These are phyloP conservation scores for Prinia subflava DNA, from an alignment of 2,113 vertebrate species.

Conservation along the genomic window DNA sequence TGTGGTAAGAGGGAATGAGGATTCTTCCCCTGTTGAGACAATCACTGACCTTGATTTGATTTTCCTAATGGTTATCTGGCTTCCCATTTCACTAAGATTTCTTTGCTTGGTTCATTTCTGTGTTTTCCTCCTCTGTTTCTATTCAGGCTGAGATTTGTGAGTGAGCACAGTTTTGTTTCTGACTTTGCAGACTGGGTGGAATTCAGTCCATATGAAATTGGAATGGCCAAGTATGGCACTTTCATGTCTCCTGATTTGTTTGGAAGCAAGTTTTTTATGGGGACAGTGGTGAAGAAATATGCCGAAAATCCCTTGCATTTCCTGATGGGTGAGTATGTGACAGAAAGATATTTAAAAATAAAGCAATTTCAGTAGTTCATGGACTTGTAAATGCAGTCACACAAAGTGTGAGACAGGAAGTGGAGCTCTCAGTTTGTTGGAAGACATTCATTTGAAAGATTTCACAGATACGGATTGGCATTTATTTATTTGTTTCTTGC, in stretches of 20 bases:
- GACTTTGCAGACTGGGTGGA: constrained; percentile 92
- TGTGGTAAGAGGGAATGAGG: neutral
- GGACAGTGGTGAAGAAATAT: constrained; percentile 89
- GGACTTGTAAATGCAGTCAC: neutral
- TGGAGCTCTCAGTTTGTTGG: neutral
- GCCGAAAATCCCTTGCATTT: constrained; percentile 96
- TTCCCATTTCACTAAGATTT: neutral
- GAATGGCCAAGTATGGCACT: constrained; percentile 98
- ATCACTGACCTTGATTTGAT: neutral
- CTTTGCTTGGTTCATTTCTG: neutral
- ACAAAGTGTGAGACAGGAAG: neutral
- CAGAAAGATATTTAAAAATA: neutral
- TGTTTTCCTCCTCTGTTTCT: neutral
- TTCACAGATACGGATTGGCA: neutral
- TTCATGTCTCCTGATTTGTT: constrained; percentile 96
- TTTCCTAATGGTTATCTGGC: neutral
- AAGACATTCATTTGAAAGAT: neutral
- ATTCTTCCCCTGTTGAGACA: neutral
- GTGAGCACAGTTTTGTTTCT: neutral
- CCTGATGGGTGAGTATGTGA: constrained; percentile 88
- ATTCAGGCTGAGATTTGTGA: neutral
- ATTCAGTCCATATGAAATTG: constrained; percentile 96
- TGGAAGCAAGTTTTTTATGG: constrained; percentile 99
- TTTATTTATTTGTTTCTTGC: neutral
- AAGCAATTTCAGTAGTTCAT: neutral